These are phyloP conservation scores for Druon quercuslanigerum DNA, from an alignment of 1,140 invertebrate genomes.

Conservation along the genomic window DNA sequence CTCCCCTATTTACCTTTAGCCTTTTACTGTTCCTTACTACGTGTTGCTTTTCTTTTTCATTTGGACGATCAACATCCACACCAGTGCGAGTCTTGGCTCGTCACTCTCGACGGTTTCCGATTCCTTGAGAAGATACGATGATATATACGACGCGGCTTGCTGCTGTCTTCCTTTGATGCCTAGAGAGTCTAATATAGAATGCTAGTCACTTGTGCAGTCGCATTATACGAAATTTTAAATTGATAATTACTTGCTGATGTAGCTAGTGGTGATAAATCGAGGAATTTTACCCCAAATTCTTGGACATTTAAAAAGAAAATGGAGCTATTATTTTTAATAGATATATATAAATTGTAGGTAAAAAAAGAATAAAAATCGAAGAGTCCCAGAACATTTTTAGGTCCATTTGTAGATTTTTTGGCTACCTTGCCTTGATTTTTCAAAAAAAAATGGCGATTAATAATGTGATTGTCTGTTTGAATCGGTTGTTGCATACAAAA, in stretches of 20 bases:
- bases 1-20: conserved; percentile 21
- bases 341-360: too few relatives aligned
- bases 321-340: too few relatives aligned
- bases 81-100: conserved; percentile 42
- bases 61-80: conserved; percentile 44
- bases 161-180: conserved; percentile 43
- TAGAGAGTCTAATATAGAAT: conserved; percentile 56
- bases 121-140: conserved; percentile 51
- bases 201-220: conserved; percentile 17
- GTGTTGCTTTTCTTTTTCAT: conserved; percentile 38
- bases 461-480: too few relatives aligned
- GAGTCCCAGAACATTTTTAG: too few relatives aligned
- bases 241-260: not conserved
- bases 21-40: not conserved
- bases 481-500: too few relatives aligned
- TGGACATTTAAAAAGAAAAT: too few relatives aligned
- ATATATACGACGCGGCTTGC: conserved; percentile 56
- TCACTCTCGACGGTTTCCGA: conserved; percentile 51
- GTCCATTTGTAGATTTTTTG: too few relatives aligned
- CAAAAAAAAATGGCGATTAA: too few relatives aligned
- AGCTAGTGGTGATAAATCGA: not conserved
- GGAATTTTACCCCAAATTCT: too few relatives aligned
- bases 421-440: too few relatives aligned
- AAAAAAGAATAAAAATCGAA: too few relatives aligned
- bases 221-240: not conserved